These are phyloP conservation scores for Heliconius cydno DNA, from an alignment of 2,888 invertebrate genomes.

Conservation along the genomic window DNA sequence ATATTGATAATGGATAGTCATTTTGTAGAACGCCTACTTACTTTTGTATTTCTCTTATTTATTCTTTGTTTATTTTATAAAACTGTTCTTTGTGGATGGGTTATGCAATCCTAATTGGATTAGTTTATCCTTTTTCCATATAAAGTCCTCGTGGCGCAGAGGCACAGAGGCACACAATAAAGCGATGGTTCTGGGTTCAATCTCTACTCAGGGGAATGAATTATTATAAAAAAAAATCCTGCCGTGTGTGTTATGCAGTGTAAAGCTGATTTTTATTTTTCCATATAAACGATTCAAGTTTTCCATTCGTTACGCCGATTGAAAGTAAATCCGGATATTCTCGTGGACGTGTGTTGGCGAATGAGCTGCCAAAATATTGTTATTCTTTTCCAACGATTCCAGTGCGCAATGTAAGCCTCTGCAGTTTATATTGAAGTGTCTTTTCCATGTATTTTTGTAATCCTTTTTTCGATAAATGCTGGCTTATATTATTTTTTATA, in stretches of 20 bases:
- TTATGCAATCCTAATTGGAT: conserved; percentile 8
- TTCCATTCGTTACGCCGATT: conserved; percentile 7
- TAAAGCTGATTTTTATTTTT: background rate
- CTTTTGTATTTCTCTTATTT: conserved; percentile 14
- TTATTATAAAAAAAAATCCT: too few species aligned
- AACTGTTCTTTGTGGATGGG: background rate
- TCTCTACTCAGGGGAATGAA: too few species aligned
- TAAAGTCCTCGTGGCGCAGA: too few species aligned
- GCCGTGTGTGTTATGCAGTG: too few species aligned
- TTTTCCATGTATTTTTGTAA: conserved; percentile 21
- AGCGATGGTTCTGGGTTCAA: too few species aligned
- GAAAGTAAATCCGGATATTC: conserved; percentile 30
- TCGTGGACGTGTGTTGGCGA: conserved; percentile 34
- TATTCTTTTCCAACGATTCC: conserved; percentile 33
- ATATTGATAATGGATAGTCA: conserved; percentile 36
- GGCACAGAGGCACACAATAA: too few species aligned
- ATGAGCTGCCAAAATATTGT: conserved; percentile 28
- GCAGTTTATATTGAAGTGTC: conserved; percentile 31
- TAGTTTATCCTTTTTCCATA: background rate
- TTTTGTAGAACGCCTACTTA: conserved; percentile 13
- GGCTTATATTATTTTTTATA: background rate
- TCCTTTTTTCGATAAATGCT: background rate
- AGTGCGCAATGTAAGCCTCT: conserved; percentile 30
- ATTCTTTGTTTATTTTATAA: background rate
- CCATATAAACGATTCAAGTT: background rate